Evolutionary conservation across 2,888 invertebrate species (phyloP), one percentile per base, ranked within the genome.

Genomic region (Chloroclystis v-ata): DNA sequence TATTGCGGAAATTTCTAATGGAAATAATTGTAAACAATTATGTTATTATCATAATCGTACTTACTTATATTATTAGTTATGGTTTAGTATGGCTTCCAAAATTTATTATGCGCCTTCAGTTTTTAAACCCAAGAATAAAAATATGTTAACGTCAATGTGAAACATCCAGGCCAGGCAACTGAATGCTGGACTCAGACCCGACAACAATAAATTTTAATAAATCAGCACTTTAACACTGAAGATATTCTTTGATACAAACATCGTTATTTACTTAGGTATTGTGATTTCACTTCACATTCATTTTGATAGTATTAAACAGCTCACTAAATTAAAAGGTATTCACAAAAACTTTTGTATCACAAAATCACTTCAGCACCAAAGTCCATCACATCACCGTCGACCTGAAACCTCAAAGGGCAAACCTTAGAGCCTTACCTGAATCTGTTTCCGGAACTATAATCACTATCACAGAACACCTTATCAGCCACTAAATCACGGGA

Each of bases 391-490:
- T 56, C 66, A 66, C 56, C 62, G 52, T 41, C 49, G 60, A 59
- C 52, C 67, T 58, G 53, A 51, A 43, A 25, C 20, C 11, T 40
- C 20, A 20, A 5, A 20, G 20, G 5, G 20, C 20, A 4, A 54
- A 60, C 62, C 66, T 67, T 49, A 63, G 48, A 52, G 54, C 46
- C 82, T 86, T 86, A 86, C 86, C 86, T 85, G 59, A 68, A 63
- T 72, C 68, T 79, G 65, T 64, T 63, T 56, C 72, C 69, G 67
- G 67, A 61, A 65, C 67, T 62, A 67, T 64, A 64, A 75, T 74
- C 82, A 84, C 85, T 81, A 72, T 78, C 85, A 86, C 86, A 78
- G 68, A 68, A 71, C 79, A 77, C 78, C 61, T 59, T 69, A 71
- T 78, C 78, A 78, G 78, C 75, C 73, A 75, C 76, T 69, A 60